Conservation (phyloP, 2,797 vertebrate species). For the Onychomys arenicola region DNA sequence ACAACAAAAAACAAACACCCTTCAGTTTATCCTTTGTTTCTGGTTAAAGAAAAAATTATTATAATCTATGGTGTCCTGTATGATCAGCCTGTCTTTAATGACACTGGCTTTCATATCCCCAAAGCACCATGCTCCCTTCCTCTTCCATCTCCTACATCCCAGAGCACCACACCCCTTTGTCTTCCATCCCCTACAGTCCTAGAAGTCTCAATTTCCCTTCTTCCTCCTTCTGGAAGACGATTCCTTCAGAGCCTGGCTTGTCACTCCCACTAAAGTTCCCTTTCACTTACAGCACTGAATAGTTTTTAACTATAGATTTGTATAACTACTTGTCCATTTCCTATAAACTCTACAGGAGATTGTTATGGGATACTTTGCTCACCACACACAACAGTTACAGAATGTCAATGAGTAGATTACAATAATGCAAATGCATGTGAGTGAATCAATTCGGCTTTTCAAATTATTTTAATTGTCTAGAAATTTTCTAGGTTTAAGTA, state of each 20-base stretch:
- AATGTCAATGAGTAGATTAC: not conserved
- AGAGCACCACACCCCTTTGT: not conserved
- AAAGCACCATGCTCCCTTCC: not conserved
- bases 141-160: not conserved
- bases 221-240: not conserved
- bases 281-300: not conserved
- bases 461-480: not conserved
- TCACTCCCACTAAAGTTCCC: not conserved
- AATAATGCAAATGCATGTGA: not conserved
- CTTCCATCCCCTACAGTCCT: not conserved
- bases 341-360: not conserved
- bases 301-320: not conserved
- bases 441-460: not conserved
- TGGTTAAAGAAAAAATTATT: not conserved
- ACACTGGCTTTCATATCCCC: not conserved
- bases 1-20: not conserved
- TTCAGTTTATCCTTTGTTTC: not conserved
- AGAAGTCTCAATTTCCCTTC: not conserved
- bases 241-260: not conserved
- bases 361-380: not conserved
- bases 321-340: not conserved
- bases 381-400: not conserved
- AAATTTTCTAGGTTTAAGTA: not conserved
- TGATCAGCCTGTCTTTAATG: not conserved
- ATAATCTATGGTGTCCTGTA: too few relatives aligned